Evolutionary conservation across 2,113 vertebrate genomes (phyloP).

Genomic region (Merops nubicus): DNA sequence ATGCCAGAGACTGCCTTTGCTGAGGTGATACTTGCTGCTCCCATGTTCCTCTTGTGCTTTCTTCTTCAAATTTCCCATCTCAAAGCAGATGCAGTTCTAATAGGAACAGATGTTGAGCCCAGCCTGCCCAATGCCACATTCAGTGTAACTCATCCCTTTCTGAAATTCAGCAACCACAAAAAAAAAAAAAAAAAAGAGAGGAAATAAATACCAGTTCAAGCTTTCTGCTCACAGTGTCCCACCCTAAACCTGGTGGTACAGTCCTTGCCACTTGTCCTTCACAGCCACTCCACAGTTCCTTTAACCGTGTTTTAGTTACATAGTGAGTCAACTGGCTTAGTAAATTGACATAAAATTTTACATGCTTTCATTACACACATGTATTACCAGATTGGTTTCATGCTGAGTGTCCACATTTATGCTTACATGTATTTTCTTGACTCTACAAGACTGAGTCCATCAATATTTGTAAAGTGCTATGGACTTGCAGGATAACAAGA

Average conservation of each 20-base stretch:
- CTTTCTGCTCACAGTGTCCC: background rate
- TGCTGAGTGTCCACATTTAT: background rate
- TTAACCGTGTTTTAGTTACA: conserved; percentile 1
- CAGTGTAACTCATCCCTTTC: background rate
- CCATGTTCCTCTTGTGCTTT: background rate
- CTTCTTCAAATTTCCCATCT: background rate
- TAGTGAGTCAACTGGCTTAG: conserved; percentile 17
- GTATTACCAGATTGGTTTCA: background rate
- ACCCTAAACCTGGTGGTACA: background rate
- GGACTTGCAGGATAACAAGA: background rate
- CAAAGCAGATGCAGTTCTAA: background rate
- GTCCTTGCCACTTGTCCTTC: background rate
- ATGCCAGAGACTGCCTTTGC: background rate
- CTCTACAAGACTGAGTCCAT: background rate
- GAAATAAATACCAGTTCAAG: background rate
- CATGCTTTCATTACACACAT: background rate
- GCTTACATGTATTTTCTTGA: background rate
- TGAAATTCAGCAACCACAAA: background rate
- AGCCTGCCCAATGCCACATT: background rate
- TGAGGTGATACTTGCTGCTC: background rate
- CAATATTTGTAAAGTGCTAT: background rate
- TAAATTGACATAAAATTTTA: background rate
- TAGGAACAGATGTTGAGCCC: background rate
- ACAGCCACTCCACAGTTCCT: background rate
- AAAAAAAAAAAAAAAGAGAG: background rate